Conservation (phyloP, 2,113 vertebrate genomes). For the Aplodontia rufa region DNA sequence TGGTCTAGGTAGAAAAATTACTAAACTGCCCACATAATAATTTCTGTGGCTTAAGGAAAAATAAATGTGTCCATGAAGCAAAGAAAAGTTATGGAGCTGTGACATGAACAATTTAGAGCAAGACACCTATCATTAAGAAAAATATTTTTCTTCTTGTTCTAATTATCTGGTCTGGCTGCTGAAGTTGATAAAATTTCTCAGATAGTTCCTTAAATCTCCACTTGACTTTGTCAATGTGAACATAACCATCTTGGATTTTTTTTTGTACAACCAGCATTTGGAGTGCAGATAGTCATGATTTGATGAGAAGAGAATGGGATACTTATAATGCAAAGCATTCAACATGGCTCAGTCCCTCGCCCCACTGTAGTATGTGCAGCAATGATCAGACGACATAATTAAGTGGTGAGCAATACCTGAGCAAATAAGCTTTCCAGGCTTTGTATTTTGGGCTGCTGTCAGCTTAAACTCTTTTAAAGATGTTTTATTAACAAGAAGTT, state of each 20-base stretch:
- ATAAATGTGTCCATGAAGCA: neutral
- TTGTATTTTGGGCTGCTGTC: conserved; percentile 18
- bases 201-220: neutral
- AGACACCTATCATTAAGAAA: neutral
- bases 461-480: neutral
- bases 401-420: neutral
- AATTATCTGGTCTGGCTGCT: neutral
- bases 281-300: neutral
- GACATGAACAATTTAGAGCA: neutral
- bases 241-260: neutral
- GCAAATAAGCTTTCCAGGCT: neutral
- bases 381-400: conserved; percentile 48
- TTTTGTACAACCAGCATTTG: neutral
- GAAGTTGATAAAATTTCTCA: neutral
- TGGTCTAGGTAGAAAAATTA: neutral
- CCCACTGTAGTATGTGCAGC: neutral
- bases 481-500: conserved; percentile 36
- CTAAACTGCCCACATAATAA: neutral
- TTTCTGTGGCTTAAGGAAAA: neutral
- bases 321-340: neutral
- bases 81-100: neutral
- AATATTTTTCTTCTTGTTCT: neutral
- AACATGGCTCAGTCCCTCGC: neutral
- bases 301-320: neutral
- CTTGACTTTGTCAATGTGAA: neutral